Percentiles rank a stretch among this genome's conserved stretches.
Conservation (phyloP, 2,113 vertebrate species). For the Coracopsis vasa region DNA sequence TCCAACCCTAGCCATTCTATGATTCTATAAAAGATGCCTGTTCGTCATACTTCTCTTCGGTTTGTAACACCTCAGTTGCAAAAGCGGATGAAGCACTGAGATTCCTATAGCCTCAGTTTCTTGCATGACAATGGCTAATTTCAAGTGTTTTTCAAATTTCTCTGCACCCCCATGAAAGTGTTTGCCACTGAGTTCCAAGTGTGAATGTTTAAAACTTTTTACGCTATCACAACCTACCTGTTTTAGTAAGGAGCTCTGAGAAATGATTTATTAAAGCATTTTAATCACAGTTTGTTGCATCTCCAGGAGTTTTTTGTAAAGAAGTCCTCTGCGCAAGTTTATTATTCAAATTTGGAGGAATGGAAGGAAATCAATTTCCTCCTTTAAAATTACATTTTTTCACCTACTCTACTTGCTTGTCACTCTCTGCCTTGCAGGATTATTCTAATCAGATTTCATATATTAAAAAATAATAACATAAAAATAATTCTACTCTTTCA, state of each 20-base stretch:
- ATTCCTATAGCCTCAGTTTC: not conserved
- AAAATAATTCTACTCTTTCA: slow-evolving; percentile 37
- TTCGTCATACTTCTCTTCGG: not conserved
- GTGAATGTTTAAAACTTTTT: not conserved
- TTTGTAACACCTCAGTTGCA: not conserved
- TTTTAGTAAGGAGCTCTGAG: slow-evolving; percentile 3
- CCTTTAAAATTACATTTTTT: slow-evolving; percentile 3
- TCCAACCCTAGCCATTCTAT: not conserved
- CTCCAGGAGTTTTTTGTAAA: not conserved
- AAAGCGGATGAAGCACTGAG: not conserved
- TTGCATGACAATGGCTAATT: not conserved
- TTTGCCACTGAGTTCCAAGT: not conserved
- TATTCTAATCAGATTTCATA: slow-evolving; percentile 54
- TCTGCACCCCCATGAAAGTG: not conserved
- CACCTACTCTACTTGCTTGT: not conserved
- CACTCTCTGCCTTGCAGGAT: not conserved
- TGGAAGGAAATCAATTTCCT: slow-evolving; percentile 41
- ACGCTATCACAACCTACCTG: not conserved
- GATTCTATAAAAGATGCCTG: not conserved
- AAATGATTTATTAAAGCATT: not conserved
- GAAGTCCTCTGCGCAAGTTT: slow-evolving; percentile 9
- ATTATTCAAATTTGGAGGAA: slow-evolving; percentile 18
- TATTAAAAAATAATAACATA: not conserved
- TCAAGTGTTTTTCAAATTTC: not conserved
- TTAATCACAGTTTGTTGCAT: slow-evolving; percentile 39